Conservation (phyloP, 2,888 invertebrate species). For the Chloroclysta siterata region DNA sequence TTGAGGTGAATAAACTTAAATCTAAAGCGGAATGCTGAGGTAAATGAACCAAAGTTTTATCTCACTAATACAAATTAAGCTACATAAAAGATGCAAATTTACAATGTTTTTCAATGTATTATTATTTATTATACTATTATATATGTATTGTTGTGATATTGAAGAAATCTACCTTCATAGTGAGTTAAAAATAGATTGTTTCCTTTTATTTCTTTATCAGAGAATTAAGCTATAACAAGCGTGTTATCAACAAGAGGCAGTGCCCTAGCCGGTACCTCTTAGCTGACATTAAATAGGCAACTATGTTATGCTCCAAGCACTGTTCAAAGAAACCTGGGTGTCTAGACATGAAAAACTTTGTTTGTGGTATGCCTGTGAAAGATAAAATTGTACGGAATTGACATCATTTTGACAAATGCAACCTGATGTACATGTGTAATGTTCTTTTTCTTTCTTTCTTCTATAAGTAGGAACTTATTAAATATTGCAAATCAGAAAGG, state of each 20-base stretch:
- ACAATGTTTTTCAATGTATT: neutral
- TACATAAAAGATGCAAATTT: neutral
- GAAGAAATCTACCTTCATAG: neutral
- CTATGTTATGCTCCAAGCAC: neutral
- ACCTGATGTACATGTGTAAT: too few relatives aligned
- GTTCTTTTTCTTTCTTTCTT: too few relatives aligned
- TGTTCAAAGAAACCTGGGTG: conserved; percentile 1
- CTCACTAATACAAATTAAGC: conserved; percentile 35
- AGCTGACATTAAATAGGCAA: neutral
- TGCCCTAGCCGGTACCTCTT: neutral
- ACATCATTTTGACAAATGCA: too few relatives aligned
- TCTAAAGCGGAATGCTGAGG: conserved; percentile 32
- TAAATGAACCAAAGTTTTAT: conserved; percentile 49
- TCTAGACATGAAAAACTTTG: too few relatives aligned
- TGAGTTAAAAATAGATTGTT: neutral
- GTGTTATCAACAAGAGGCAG: neutral
- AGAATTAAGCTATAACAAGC: neutral
- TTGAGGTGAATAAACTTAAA: conserved; percentile 45
- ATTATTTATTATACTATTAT: too few relatives aligned
- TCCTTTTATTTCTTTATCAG: neutral
- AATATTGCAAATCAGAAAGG: too few relatives aligned
- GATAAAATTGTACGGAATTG: too few relatives aligned
- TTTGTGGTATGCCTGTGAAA: too few relatives aligned
- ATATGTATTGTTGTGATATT: neutral
- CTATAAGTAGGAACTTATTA: too few relatives aligned